Evolutionary conservation across 1,140 invertebrate genomes (phyloP).

Genomic region (Nixonia krombeini): DNA sequence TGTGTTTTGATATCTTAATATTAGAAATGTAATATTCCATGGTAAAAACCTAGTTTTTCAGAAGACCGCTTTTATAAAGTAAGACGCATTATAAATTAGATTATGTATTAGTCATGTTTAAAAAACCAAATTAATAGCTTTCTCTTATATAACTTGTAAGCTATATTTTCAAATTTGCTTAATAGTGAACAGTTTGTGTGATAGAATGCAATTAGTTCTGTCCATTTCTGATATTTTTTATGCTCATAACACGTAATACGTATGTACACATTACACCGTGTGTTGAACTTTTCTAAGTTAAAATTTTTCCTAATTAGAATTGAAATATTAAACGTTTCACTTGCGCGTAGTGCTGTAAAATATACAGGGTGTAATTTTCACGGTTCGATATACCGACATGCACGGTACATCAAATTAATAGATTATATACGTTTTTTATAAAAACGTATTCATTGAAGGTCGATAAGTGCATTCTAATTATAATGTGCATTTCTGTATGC

Average conservation of each 20-base stretch:
- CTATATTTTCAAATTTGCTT: neutral
- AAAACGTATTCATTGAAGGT: constrained; percentile 26
- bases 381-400: constrained; percentile 42
- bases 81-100: too few species aligned
- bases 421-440: constrained; percentile 41
- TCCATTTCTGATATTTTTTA: constrained; percentile 22
- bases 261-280: neutral
- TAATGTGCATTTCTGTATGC: constrained; percentile 50
- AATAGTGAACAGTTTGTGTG: too few species aligned
- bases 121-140: too few species aligned
- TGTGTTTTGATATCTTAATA: too few species aligned
- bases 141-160: neutral
- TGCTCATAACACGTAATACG: too few species aligned
- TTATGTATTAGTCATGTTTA: too few species aligned
- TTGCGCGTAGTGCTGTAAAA: constrained; percentile 52
- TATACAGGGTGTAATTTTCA: constrained; percentile 49
- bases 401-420: constrained; percentile 25
- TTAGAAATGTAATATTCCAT: too few species aligned
- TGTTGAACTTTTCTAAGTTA: constrained; percentile 25
- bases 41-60: too few species aligned
- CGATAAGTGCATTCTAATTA: constrained; percentile 39
- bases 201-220: constrained; percentile 11
- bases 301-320: constrained; percentile 16
- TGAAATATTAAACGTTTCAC: constrained; percentile 9
- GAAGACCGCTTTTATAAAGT: too few species aligned